These are phyloP conservation scores for Alosa sapidissima DNA, from an alignment of 2,797 vertebrate genomes.

Conservation along the genomic window DNA sequence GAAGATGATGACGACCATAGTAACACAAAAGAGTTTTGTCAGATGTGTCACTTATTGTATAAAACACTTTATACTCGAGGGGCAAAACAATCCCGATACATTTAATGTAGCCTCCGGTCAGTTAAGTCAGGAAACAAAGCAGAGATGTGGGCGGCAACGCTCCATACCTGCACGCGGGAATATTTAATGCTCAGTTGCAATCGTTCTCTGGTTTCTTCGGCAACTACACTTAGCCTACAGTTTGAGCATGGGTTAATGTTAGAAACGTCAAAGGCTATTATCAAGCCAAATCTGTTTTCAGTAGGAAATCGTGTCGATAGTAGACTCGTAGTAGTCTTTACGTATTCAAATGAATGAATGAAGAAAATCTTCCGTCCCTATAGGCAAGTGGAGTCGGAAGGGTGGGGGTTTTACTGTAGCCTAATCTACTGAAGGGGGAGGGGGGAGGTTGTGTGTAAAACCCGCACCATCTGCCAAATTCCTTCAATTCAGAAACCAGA, in stretches of 20 bases:
- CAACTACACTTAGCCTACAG: not conserved
- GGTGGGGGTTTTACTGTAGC: constrained; percentile 32
- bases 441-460: constrained; percentile 47
- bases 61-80: not conserved
- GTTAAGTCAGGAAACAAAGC: not conserved
- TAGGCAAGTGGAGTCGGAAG: constrained; percentile 23
- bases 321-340: too few relatives aligned
- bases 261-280: not conserved
- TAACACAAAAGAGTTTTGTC: not conserved
- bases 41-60: not conserved
- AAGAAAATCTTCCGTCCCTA: constrained; percentile 3
- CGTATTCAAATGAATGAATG: constrained; percentile 23
- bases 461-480: constrained; percentile 69
- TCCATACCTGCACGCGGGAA: constrained; percentile 12
- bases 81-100: not conserved
- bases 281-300: not conserved
- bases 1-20: not conserved
- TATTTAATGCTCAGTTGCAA: not conserved
- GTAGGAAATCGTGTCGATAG: not conserved
- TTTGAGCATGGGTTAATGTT: not conserved
- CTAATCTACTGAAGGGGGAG: constrained; percentile 39
- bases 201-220: not conserved
- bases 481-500: constrained; percentile 52
- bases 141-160: constrained; percentile 12
- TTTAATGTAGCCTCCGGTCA: not conserved